Conservation (phyloP, 2,888 invertebrate genomes). For the Eilema caniola region DNA sequence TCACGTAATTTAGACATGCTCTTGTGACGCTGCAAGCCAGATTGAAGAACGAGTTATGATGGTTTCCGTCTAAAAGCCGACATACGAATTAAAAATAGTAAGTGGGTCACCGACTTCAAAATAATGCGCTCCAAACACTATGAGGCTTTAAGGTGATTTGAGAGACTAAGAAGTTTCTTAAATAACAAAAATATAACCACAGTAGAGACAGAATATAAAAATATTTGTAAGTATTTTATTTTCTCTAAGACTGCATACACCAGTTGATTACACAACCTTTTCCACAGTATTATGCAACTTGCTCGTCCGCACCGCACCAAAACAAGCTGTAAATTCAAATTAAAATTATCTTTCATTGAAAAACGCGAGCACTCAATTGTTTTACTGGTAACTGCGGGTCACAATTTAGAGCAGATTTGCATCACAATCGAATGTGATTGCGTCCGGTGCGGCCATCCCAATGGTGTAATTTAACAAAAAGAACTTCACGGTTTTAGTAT, state of each 20-base stretch:
- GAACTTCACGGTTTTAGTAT: conserved; percentile 21
- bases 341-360: conserved; percentile 27
- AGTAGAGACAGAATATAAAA: too few species aligned
- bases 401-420: conserved; percentile 73
- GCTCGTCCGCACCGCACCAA: not conserved
- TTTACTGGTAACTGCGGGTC: conserved; percentile 40
- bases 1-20: too few species aligned
- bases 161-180: too few species aligned
- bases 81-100: too few species aligned
- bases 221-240: not conserved
- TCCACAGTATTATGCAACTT: not conserved
- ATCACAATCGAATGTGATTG: conserved; percentile 78
- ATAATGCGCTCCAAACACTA: too few species aligned
- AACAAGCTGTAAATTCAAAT: conserved; percentile 11
- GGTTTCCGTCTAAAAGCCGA: too few species aligned
- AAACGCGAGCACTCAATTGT: conserved; percentile 34
- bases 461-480: conserved; percentile 40
- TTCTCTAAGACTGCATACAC: not conserved
- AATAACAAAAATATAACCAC: not conserved
- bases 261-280: not conserved
- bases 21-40: too few species aligned
- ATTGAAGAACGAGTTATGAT: too few species aligned
- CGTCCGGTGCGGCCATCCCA: conserved; percentile 39
- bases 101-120: too few species aligned
- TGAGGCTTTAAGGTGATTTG: too few species aligned